phyloP scores from a whole-genome alignment of 2,797 vertebrate genomes.

The Argyrosomus regius region DNA sequence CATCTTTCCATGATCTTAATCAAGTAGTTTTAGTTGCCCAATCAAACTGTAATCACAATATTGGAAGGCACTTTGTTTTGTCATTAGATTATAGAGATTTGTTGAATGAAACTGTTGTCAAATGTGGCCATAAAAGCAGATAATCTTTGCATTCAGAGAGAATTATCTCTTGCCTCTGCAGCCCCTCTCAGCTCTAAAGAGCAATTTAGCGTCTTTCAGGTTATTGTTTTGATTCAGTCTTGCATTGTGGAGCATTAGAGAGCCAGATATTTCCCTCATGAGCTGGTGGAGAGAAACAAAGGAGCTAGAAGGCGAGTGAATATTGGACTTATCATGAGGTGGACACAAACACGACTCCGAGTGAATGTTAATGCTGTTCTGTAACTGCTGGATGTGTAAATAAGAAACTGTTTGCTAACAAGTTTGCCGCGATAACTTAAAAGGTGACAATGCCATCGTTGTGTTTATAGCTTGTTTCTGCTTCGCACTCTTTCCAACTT shows the following conservation, averaged over 20 bases:
- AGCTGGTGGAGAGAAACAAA: neutral
- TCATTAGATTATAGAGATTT: neutral
- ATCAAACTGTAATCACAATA: neutral
- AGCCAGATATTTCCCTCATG: slow-evolving; percentile 1
- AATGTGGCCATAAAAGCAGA: neutral
- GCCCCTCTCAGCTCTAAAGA: neutral
- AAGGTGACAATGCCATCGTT: neutral
- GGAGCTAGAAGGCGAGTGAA: neutral
- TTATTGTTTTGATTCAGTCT: neutral
- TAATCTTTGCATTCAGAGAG: neutral
- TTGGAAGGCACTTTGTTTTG: no score
- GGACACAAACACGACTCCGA: neutral
- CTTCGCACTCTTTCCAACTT: neutral
- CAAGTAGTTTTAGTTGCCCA: neutral
- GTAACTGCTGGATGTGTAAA: no score
- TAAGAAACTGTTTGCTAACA: slow-evolving; percentile 3
- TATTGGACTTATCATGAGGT: slow-evolving; percentile 4
- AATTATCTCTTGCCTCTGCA: neutral
- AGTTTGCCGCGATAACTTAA: neutral
- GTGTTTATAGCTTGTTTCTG: neutral
- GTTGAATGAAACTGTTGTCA: neutral
- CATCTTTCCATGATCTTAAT: neutral
- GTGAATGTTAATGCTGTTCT: neutral
- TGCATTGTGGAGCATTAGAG: neutral
- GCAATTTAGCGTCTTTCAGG: neutral